These are phyloP conservation scores for Ctenosaura bakeri DNA, from an alignment of 2,797 vertebrate species.

Conservation along the genomic window DNA sequence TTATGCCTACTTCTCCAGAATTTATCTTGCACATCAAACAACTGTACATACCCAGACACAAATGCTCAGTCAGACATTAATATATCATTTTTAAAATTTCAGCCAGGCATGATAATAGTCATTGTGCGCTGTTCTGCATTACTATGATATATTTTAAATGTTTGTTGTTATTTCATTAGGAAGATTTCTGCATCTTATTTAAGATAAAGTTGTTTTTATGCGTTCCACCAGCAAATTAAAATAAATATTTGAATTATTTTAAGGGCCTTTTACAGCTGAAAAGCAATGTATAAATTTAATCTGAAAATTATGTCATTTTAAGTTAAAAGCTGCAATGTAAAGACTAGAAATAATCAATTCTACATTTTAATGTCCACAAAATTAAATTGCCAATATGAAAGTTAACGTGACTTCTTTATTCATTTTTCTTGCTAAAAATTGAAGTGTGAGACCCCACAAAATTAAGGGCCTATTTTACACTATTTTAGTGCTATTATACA, in stretches of 20 bases:
- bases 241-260: background rate
- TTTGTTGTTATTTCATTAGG: constrained; percentile 5
- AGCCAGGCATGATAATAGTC: background rate
- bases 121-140: background rate
- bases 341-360: background rate
- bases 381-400: constrained; percentile 7
- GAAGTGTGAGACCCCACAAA: background rate
- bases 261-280: background rate
- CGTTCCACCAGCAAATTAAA: background rate
- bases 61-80: background rate
- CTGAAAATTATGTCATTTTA: constrained; percentile 17
- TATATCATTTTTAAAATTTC: background rate
- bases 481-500: no score
- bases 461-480: background rate
- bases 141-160: background rate
- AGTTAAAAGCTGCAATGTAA: background rate
- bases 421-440: background rate
- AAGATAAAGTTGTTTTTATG: background rate
- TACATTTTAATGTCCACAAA: background rate
- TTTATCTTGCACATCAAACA: background rate
- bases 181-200: background rate
- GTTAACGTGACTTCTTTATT: no score
- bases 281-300: background rate
- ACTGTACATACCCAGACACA: background rate
- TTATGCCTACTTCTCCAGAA: background rate